A percentile compares a stretch with the other conserved stretches of the same genome.
Conservation (phyloP, 1,140 invertebrate species). For the Bombus sibiricus region DNA sequence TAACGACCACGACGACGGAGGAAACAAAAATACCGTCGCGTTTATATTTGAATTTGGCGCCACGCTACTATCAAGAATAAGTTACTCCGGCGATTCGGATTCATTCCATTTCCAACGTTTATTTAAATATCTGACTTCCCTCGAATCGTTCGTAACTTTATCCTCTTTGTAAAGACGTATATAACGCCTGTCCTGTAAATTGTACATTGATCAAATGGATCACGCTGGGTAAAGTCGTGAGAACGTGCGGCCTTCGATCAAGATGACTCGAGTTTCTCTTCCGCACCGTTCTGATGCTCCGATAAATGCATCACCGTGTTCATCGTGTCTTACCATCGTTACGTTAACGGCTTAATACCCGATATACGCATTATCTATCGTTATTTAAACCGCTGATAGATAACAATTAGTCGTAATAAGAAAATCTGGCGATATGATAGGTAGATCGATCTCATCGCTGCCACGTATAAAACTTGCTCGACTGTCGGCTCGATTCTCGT, state of each 20-base stretch:
- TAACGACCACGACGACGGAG: slow-evolving; percentile 51
- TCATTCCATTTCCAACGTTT: background rate
- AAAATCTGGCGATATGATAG: slow-evolving; percentile 81
- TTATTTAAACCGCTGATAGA: slow-evolving; percentile 66
- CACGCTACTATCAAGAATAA: slow-evolving; percentile 7
- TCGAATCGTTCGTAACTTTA: background rate
- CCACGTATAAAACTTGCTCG: slow-evolving; percentile 69
- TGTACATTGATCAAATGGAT: slow-evolving; percentile 10
- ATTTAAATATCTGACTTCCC: background rate
- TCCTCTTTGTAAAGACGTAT: background rate
- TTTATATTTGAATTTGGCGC: slow-evolving; percentile 2
- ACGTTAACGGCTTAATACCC: slow-evolving; percentile 61
- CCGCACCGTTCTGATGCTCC: slow-evolving; percentile 6
- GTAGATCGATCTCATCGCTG: slow-evolving; percentile 71
- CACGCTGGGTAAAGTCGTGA: slow-evolving; percentile 29
- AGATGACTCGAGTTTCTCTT: slow-evolving; percentile 33
- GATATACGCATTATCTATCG: slow-evolving; percentile 64
- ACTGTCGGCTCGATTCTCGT: background rate
- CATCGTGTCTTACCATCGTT: slow-evolving; percentile 47
- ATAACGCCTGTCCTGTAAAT: background rate
- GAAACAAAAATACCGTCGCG: slow-evolving; percentile 25
- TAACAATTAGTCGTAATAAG: slow-evolving; percentile 76
- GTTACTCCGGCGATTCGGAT: background rate
- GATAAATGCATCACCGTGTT: slow-evolving; percentile 48
- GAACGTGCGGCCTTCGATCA: slow-evolving; percentile 46